Evolutionary conservation across 2,888 invertebrate genomes (phyloP).

Genomic region (Calephelis perditalis): DNA sequence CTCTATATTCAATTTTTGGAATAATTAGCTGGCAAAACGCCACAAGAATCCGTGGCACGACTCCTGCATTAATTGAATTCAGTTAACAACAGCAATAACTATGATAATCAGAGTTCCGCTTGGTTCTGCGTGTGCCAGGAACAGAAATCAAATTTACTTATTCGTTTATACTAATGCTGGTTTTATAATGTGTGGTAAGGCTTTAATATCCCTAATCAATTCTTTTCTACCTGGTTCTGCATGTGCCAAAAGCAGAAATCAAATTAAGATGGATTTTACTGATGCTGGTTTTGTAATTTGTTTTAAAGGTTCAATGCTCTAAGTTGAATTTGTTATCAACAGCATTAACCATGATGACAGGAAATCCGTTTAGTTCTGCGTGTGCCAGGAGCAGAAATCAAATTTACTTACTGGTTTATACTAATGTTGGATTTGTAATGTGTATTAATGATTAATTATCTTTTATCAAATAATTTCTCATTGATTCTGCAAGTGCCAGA

Average conservation of each 20-base stretch:
- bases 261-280: not conserved
- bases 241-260: not conserved
- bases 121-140: constrained; percentile 1
- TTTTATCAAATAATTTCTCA: too few relatives aligned
- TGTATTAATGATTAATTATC: too few relatives aligned
- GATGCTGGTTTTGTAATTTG: not conserved
- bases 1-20: constrained; percentile 21
- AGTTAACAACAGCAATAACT: constrained; percentile 21
- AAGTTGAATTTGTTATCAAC: constrained; percentile 24
- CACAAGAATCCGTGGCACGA: constrained; percentile 18
- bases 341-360: constrained; percentile 25
- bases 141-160: constrained; percentile 5
- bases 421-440: not conserved
- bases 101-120: constrained; percentile 24
- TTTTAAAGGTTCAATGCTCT: too few relatives aligned
- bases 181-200: not conserved
- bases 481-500: too few relatives aligned
- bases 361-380: not conserved
- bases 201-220: too few relatives aligned
- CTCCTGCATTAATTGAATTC: constrained; percentile 26
- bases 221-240: not conserved
- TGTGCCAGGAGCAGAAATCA: not conserved
- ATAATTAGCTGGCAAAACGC: constrained; percentile 26
- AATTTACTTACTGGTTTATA: constrained; percentile 8
- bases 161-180: constrained; percentile 1